Conservation (phyloP, 2,113 vertebrate species). For the Eolophus roseicapilla region DNA sequence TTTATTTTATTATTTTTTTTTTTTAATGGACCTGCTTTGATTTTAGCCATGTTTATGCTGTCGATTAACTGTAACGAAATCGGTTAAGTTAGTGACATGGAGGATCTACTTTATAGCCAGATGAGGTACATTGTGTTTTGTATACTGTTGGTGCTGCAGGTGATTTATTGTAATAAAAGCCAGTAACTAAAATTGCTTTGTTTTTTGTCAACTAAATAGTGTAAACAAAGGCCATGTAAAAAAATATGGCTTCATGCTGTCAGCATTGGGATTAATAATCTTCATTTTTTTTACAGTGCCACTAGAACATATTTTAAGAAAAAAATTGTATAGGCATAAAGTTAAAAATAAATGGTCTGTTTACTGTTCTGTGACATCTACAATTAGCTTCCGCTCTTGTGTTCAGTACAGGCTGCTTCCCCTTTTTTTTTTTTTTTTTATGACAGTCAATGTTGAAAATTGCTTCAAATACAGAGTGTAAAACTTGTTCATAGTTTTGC, state of each 20-base stretch:
- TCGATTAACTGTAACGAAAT: neutral
- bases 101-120: conserved; percentile 5
- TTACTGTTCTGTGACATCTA: neutral
- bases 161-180: neutral
- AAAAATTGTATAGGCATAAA: neutral
- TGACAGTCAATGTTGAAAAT: neutral
- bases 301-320: neutral
- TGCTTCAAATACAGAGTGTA: neutral
- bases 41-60: neutral
- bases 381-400: neutral
- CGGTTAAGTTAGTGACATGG: neutral
- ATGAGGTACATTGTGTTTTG: neutral
- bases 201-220: neutral
- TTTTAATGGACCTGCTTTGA: neutral
- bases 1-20: neutral
- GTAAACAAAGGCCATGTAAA: neutral
- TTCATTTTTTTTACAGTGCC: neutral
- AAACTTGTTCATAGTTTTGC: neutral
- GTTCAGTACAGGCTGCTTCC: neutral
- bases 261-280: neutral
- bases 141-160: neutral
- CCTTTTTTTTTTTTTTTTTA: neutral
- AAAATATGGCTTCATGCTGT: neutral
- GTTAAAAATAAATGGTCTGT: neutral
- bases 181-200: neutral